phyloP scores from a whole-genome alignment of 2,888 invertebrate genomes.

The Caenorhabditis sulstoni region DNA sequence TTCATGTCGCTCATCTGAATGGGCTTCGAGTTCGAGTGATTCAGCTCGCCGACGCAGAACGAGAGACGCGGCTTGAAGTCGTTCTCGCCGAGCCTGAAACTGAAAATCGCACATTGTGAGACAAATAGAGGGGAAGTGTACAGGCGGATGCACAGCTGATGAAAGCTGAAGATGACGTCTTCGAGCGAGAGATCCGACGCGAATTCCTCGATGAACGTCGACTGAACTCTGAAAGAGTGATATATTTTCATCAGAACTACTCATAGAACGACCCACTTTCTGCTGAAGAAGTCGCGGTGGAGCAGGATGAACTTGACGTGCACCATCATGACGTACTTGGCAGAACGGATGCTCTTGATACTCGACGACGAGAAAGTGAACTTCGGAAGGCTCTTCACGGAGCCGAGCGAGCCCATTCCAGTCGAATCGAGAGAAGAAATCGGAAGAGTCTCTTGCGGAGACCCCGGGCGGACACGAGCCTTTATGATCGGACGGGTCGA shows the following conservation, averaged over 20 bases:
- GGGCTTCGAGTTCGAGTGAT: slow-evolving; percentile 31
- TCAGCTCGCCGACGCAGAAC: slow-evolving; percentile 40
- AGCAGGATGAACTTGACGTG: slow-evolving; percentile 41
- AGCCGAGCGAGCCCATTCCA: neutral
- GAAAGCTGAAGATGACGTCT: slow-evolving; percentile 35
- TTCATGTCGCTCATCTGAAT: slow-evolving; percentile 11
- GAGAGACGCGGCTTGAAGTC: slow-evolving; percentile 35
- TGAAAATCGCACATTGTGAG: neutral
- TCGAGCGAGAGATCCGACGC: slow-evolving; percentile 20
- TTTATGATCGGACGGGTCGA: neutral
- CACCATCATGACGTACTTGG: slow-evolving; percentile 40
- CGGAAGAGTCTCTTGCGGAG: neutral
- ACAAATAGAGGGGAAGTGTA: neutral
- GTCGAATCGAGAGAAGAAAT: slow-evolving; percentile 1
- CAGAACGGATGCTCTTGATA: slow-evolving; percentile 11
- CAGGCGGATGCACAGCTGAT: slow-evolving; percentile 25
- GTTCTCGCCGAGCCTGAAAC: slow-evolving; percentile 31
- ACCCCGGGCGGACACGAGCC: neutral
- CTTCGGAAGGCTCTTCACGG: slow-evolving; percentile 7
- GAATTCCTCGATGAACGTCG: slow-evolving; percentile 44
- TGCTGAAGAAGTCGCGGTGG: slow-evolving; percentile 17
- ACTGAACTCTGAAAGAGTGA: slow-evolving; percentile 19
- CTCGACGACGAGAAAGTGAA: slow-evolving; percentile 16
- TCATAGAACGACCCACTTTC: slow-evolving; percentile 2
- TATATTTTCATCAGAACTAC: neutral